A percentile compares a stretch with the other conserved stretches of the same genome.
Conservation (phyloP, 1,140 invertebrate species). For the Aphelinus certus region DNA sequence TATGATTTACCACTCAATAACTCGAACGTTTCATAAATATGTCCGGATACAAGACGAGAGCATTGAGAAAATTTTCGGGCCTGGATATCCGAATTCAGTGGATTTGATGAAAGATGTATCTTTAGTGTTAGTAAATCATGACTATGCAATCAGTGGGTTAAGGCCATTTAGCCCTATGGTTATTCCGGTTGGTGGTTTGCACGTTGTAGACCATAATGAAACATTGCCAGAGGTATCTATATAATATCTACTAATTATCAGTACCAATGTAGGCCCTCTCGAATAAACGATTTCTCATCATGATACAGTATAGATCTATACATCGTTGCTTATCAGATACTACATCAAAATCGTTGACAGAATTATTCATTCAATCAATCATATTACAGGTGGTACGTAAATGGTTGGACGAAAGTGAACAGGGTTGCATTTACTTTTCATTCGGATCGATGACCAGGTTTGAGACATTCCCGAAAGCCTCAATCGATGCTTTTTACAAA, state of each 20-base stretch:
- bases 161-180: not conserved
- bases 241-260: not conserved
- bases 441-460: constrained; percentile 78
- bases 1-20: constrained; percentile 26
- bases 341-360: not conserved
- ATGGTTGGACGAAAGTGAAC: constrained; percentile 72
- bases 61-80: not conserved
- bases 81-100: not conserved
- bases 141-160: not conserved
- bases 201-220: not conserved
- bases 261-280: too few relatives aligned
- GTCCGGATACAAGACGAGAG: not conserved
- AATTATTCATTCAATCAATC: not conserved
- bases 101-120: not conserved
- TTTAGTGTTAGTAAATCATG: not conserved
- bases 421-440: constrained; percentile 78
- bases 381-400: constrained; percentile 69
- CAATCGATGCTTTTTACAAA: constrained; percentile 45
- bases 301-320: too few relatives aligned
- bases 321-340: not conserved
- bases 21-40: constrained; percentile 4
- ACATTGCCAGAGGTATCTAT: not conserved
- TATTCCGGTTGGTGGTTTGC: constrained; percentile 4
- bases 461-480: constrained; percentile 62
- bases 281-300: too few relatives aligned